Conservation (phyloP, 2,797 vertebrate species). For the Hyperoplus lanceolatus region DNA sequence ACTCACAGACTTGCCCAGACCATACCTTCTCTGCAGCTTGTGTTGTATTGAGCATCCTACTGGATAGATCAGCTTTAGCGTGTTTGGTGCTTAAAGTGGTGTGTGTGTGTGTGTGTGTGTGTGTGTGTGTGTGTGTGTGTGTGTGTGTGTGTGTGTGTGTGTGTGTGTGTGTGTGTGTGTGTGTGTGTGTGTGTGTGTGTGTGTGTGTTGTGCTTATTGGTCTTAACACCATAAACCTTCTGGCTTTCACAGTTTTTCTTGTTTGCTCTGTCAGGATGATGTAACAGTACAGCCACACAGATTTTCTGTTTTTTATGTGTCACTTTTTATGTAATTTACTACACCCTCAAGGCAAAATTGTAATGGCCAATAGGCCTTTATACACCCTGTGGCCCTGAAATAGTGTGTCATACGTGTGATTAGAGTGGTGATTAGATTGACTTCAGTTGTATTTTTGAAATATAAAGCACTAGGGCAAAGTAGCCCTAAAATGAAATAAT, state of each 20-base stretch:
- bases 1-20: not conserved
- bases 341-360: not conserved
- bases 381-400: not conserved
- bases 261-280: conserved; percentile 31
- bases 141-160: conserved; percentile 8
- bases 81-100: conserved; percentile 7
- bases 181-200: not conserved
- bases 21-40: not conserved
- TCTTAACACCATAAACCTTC: conserved; percentile 22
- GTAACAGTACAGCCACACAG: conserved; percentile 40
- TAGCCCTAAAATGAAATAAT: not conserved
- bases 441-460: not conserved
- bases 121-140: conserved; percentile 11
- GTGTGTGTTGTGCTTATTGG: not conserved
- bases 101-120: not conserved
- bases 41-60: conserved; percentile 13
- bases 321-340: conserved; percentile 1
- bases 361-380: not conserved
- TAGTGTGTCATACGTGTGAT: not conserved
- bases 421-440: not conserved
- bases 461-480: not conserved
- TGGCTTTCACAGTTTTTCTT: conserved; percentile 28
- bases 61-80: conserved; percentile 22
- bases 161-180: conserved; percentile 4
- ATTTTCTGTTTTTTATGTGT: conserved; percentile 27